Evolutionary conservation across 2,113 vertebrate species (phyloP), one percentile per base, ranked within the genome.

Genomic region (Xiphias gladius): DNA sequence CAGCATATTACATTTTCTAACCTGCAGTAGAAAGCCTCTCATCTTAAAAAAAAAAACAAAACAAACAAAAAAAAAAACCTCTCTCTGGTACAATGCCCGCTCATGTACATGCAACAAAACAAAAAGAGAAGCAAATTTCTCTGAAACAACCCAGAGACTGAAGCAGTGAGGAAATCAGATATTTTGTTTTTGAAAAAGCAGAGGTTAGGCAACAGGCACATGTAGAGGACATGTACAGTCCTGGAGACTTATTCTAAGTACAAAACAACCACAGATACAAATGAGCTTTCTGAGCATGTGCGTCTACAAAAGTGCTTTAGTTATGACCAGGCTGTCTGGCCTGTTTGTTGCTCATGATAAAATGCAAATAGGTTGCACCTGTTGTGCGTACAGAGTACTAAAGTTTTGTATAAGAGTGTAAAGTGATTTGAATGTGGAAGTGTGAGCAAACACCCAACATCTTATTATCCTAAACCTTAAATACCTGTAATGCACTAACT

Each of bases 291-390:
- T 50, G 62, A 74, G n/a, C 37, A 62, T 58, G 30, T 55, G 32
- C 24, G 13, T 64, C 74, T 83, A 82, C 17, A 41, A 84, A 88
- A 75, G 82, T 86, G 85, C 87, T 79, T 39, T 16, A 72, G 65
- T 66, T 48, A 11, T 57, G 71, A 82, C 41, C n/a, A 64, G 28
- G 41, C 24, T 26, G 26, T 2, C 12, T 4, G 41, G 3, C 19
- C 3, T 4, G 7, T 54, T 54, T 64, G 41, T 50, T 26, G 13
- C 65, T 59, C 32, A 22, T 73, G 8, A 5, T 24, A 50, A 55
- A 70, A 71, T 48, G 50, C 64, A 61, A 48, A 37, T 4, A n/a
- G 16, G 28, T 17, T 28, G 20, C 55, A 32, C 9, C 46, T 50
- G 48, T 43, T 83, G 58, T 68, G 62, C n/a, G n/a, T 65, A 46